phyloP scores from a whole-genome alignment of 2,888 invertebrate species.

The Rhagium mordax region DNA sequence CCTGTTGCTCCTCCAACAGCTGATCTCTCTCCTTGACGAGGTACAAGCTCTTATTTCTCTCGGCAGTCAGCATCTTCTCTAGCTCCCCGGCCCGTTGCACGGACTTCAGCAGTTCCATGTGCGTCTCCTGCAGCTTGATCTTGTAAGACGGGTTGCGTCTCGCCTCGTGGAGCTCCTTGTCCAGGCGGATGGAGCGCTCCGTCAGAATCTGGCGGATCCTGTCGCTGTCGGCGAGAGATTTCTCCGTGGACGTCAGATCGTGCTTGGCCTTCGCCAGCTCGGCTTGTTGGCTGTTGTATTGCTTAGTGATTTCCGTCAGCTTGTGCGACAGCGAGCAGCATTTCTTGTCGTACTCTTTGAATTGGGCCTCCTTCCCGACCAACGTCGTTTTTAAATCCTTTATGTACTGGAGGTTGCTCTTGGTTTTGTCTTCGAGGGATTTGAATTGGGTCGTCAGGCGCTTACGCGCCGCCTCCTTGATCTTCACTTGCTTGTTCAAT shows the following conservation, averaged over 20 bases:
- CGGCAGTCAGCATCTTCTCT: neutral
- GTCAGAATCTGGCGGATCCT: neutral
- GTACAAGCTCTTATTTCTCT: neutral
- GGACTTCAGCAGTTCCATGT: neutral
- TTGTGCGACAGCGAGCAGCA: too few species aligned
- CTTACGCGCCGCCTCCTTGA: neutral
- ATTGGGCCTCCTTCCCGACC: too few species aligned
- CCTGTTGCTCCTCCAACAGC: neutral
- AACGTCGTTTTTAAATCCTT: neutral
- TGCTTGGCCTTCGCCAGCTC: neutral
- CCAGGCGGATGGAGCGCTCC: neutral
- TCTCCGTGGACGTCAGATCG: neutral
- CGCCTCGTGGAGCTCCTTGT: neutral
- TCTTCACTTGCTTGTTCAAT: neutral
- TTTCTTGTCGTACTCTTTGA: too few species aligned
- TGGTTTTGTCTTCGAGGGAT: neutral
- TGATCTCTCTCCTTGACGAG: neutral
- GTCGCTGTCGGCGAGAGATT: neutral
- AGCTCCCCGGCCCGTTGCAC: neutral
- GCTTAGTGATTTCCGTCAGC: neutral
- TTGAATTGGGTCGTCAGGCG: neutral
- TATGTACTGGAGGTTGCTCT: neutral
- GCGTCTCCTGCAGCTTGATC: neutral
- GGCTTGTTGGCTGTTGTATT: neutral
- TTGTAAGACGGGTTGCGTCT: neutral